Conservation (phyloP, 2,113 vertebrate species). For the Macroglossus sobrinus region DNA sequence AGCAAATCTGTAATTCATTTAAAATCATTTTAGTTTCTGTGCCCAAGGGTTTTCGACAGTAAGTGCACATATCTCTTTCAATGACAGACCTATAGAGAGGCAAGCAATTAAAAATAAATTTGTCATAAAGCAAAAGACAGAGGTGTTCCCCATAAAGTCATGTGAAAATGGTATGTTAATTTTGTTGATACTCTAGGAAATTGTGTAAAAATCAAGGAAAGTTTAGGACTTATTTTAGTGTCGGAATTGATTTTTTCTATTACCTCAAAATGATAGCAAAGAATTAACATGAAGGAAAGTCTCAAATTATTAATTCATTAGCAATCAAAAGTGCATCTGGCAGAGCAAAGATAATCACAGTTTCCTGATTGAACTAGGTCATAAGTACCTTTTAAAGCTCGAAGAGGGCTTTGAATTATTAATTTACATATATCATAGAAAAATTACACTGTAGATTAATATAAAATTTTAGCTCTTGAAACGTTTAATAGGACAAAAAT, state of each 20-base stretch:
- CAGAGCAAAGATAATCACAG: conserved; percentile 24
- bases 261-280: conserved; percentile 17
- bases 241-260: not conserved
- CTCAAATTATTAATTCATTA: conserved; percentile 46
- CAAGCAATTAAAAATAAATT: conserved; percentile 64
- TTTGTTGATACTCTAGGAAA: not conserved
- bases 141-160: not conserved
- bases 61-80: conserved; percentile 93
- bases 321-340: conserved; percentile 3
- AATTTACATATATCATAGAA: conserved; percentile 13
- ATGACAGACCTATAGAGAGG: conserved; percentile 84
- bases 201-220: not conserved
- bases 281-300: conserved; percentile 1
- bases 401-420: conserved; percentile 54
- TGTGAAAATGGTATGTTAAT: not conserved
- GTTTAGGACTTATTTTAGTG: not conserved
- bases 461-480: conserved; percentile 26
- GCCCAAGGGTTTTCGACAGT: conserved; percentile 91
- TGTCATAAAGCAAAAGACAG: not conserved
- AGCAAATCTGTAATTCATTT: conserved; percentile 93
- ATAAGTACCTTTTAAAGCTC: conserved; percentile 15
- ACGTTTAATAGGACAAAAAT: conserved; percentile 12
- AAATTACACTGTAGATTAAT: conserved; percentile 12
- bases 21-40: conserved; percentile 94
- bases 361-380: not conserved